These are phyloP conservation scores for Sturmia bella DNA, from an alignment of 2,888 invertebrate species.

Conservation along the genomic window DNA sequence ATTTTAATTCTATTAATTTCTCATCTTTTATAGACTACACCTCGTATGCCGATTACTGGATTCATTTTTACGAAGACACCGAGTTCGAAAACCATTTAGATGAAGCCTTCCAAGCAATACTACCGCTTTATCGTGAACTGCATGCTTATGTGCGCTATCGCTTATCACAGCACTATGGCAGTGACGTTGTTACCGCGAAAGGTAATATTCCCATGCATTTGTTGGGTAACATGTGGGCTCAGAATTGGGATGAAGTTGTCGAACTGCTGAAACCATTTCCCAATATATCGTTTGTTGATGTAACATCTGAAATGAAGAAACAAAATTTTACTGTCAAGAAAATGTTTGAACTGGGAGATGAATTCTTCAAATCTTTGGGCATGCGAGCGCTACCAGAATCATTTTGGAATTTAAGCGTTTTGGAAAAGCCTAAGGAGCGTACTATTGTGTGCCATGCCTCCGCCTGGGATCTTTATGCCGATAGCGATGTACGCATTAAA, in stretches of 20 bases:
- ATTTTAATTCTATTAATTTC: not conserved
- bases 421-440: conserved; percentile 88
- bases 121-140: conserved; percentile 90
- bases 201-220: conserved; percentile 91
- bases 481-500: conserved; percentile 89
- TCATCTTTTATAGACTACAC: conserved; percentile 84
- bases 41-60: conserved; percentile 87
- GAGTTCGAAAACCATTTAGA: conserved; percentile 87
- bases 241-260: conserved; percentile 85
- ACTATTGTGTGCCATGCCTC: conserved; percentile 93
- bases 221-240: conserved; percentile 90
- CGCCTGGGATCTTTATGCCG: conserved; percentile 93
- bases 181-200: conserved; percentile 84
- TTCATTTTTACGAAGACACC: conserved; percentile 86
- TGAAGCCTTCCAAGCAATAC: conserved; percentile 87
- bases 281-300: conserved; percentile 86
- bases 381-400: conserved; percentile 88
- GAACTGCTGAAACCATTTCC: conserved; percentile 87
- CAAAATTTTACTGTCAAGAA: conserved; percentile 88
- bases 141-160: conserved; percentile 91
- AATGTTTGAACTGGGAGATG: conserved; percentile 92
- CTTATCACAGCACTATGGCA: conserved; percentile 87
- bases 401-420: conserved; percentile 93
- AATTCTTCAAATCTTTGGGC: conserved; percentile 92
- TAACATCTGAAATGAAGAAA: conserved; percentile 86